Evolutionary conservation across 1,140 invertebrate species (phyloP), one percentile per base, ranked within the genome.

Genomic region (Elysia chlorotica): DNA sequence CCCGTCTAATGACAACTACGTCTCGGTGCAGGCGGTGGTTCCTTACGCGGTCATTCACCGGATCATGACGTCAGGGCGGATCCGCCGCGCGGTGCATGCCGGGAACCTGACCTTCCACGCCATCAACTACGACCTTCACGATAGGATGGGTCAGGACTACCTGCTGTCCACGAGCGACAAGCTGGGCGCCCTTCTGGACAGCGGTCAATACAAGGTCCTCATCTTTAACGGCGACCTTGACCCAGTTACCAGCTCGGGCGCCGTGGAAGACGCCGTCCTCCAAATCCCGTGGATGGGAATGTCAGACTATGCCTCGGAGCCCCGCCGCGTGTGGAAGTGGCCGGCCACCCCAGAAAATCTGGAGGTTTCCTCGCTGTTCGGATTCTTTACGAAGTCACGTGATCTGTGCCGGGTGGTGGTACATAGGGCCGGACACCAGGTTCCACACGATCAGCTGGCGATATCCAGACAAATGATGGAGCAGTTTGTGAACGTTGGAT

Each of bases 381-480:
- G 65, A 14, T 66, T 35, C 57, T 69, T 56, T 25, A 33, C 66
- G 28, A 30, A 35, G 5, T 23, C 53, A 25, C 48, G 65, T n/a
- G 10, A 53, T 23, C 57, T 69, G 4, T 69, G 66, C 35, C 66
- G 66, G 6, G 66, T 69, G 66, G 37, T 69, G 21, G 28, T 69
- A 25, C 31, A 57, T 35, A 21, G 53, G 23, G 66, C 66, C 35
- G 66, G 66, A 31, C 66, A 69, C 48, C 17, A 69, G 19, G 48
- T 37, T 2, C 66, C 66, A 2, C 31, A 35, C 17, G 66, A 69
- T 54, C 48, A 57, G 37, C 66, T n/a, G n/a, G n/a, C n/a, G n/a
- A n/a, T n/a, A n/a, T n/a, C n/a, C n/a, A n/a, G n/a, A n/a, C n/a
- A n/a, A n/a, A n/a, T n/a, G n/a, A n/a, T n/a, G n/a, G n/a, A n/a